Percentiles rank a stretch among this genome's conserved stretches.
Conservation (phyloP, 1,140 invertebrate species). For the Zaprionus gabonicus region DNA sequence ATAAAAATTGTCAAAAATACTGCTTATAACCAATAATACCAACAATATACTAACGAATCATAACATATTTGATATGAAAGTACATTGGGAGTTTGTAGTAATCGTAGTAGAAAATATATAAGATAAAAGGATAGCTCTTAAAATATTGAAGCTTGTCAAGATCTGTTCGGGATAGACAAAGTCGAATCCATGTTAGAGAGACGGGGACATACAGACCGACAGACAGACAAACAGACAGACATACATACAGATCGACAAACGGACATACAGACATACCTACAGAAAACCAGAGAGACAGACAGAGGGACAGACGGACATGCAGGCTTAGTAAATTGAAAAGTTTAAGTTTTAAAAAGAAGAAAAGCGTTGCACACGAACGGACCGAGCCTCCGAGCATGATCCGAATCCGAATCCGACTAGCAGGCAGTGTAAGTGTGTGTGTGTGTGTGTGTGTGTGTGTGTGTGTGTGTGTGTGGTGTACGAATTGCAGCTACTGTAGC, state of each 20-base stretch:
- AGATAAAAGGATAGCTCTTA: no score
- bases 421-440: neutral
- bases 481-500: constrained; percentile 1
- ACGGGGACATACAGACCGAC: no score
- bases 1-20: no score
- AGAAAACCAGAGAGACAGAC: neutral
- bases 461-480: neutral
- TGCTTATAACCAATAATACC: no score
- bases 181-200: no score
- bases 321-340: constrained; percentile 41
- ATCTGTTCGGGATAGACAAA: no score
- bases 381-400: constrained; percentile 4
- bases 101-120: no score
- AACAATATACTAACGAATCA: no score
- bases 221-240: neutral
- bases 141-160: no score
- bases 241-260: no score
- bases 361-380: constrained; percentile 14
- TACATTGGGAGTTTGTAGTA: no score
- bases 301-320: neutral
- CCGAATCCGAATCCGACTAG: neutral
- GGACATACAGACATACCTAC: neutral
- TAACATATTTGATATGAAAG: no score
- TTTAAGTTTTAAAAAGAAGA: constrained; percentile 45
- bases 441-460: neutral